phyloP scores from a whole-genome alignment of 2,113 vertebrate species.

The Silurus meridionalis region DNA sequence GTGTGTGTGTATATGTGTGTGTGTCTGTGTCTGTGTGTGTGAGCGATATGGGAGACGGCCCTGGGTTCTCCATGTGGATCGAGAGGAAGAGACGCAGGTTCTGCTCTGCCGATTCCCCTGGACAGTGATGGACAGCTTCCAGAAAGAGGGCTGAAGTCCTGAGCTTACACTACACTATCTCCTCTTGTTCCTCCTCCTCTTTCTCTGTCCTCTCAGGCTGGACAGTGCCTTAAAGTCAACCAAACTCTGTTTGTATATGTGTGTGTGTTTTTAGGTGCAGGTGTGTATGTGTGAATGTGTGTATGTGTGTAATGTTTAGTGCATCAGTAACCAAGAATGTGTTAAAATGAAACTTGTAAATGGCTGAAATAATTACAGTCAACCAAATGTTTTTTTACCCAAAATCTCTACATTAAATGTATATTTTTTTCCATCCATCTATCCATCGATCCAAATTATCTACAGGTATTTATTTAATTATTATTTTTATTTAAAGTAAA shows the following conservation, averaged over 20 bases:
- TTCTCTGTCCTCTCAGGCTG: slow-evolving; percentile 62
- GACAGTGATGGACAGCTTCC: slow-evolving; percentile 77
- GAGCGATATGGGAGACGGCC: slow-evolving; percentile 26
- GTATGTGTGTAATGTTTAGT: slow-evolving; percentile 23
- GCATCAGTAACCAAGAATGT: slow-evolving; percentile 31
- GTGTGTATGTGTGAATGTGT: slow-evolving; percentile 40
- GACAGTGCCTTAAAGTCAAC: slow-evolving; percentile 69
- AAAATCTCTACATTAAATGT: too few species aligned
- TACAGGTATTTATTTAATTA: too few species aligned
- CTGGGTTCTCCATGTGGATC: slow-evolving; percentile 67
- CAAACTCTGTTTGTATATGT: slow-evolving; percentile 49
- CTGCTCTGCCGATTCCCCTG: slow-evolving; percentile 73
- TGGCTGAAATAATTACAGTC: background rate
- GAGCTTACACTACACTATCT: slow-evolving; percentile 38
- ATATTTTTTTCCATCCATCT: too few species aligned
- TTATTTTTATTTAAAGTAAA: too few species aligned
- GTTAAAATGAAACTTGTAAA: too few species aligned
- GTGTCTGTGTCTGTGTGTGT: background rate
- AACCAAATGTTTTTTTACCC: background rate
- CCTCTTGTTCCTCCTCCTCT: background rate
- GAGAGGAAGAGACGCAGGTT: slow-evolving; percentile 65
- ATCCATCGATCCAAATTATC: too few species aligned
- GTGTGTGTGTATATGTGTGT: too few species aligned
- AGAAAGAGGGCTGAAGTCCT: slow-evolving; percentile 72
- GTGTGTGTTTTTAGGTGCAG: slow-evolving; percentile 2